phyloP scores from a whole-genome alignment of 2,113 vertebrate species.

The Okapia johnstoni region DNA sequence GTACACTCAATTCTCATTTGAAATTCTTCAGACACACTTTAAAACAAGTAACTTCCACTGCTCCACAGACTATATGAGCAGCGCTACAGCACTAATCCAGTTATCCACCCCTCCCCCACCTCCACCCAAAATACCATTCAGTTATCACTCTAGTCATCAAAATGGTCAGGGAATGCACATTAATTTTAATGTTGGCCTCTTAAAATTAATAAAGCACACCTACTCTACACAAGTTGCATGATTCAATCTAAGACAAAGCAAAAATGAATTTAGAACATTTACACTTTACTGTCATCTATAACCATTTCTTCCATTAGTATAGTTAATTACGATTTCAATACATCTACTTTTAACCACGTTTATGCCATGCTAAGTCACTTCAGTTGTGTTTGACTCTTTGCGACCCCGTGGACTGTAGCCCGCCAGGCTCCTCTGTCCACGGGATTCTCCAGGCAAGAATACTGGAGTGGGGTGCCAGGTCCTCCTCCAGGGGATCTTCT shows the following conservation, averaged over 20 bases:
- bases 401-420: neutral
- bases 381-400: neutral
- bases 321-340: neutral
- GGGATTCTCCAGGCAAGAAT: neutral
- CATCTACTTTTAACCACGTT: neutral
- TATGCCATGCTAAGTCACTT: neutral
- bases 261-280: neutral
- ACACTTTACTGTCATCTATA: neutral
- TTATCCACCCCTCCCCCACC: rapidly evolving
- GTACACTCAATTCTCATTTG: neutral
- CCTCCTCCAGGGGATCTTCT: neutral
- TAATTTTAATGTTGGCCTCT: neutral
- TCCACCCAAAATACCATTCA: neutral
- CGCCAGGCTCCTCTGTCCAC: neutral
- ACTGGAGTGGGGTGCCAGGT: neutral
- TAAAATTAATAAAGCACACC: neutral
- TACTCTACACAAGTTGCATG: neutral
- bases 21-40: neutral
- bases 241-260: neutral
- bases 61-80: too few species aligned
- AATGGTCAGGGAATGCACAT: neutral
- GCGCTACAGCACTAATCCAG: neutral
- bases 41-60: neutral
- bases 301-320: neutral
- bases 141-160: neutral